These are phyloP conservation scores for Myotis findleyi DNA, from an alignment of 2,797 vertebrate species.

Conservation along the genomic window DNA sequence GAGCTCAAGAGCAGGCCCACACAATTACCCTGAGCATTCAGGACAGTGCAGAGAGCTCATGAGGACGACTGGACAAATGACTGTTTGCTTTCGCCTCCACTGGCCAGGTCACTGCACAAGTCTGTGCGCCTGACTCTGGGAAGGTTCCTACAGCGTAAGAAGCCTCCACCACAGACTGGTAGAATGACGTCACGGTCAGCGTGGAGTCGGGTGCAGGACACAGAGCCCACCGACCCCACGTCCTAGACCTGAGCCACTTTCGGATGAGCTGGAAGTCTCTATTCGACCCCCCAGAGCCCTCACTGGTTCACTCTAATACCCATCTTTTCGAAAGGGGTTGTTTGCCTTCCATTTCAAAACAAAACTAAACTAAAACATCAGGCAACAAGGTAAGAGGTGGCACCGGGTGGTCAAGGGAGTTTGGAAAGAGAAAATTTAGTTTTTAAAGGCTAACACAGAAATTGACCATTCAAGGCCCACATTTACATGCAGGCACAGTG, in stretches of 20 bases:
- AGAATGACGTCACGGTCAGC: neutral
- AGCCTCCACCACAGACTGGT: neutral
- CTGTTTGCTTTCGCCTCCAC: slow-evolving; percentile 60
- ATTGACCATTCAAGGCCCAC: neutral
- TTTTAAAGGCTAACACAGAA: neutral
- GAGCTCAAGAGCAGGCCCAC: neutral
- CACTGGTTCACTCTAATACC: neutral
- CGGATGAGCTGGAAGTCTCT: accelerated
- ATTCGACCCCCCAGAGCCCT: neutral
- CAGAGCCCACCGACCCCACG: neutral
- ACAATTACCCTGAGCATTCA: neutral
- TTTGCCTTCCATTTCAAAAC: neutral
- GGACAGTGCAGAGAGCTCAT: slow-evolving; percentile 47
- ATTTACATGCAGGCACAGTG: accelerated
- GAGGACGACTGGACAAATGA: slow-evolving; percentile 62
- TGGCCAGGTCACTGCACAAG: slow-evolving; percentile 56
- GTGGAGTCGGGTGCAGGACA: neutral
- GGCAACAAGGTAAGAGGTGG: neutral
- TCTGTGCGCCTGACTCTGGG: slow-evolving; percentile 20
- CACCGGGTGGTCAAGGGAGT: neutral
- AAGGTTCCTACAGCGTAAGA: neutral
- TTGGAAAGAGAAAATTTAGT: neutral
- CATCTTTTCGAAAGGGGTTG: neutral
- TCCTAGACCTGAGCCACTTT: neutral
- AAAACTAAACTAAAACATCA: neutral